These are phyloP conservation scores for Maniola jurtina DNA, from an alignment of 1,140 invertebrate species.

Conservation along the genomic window DNA sequence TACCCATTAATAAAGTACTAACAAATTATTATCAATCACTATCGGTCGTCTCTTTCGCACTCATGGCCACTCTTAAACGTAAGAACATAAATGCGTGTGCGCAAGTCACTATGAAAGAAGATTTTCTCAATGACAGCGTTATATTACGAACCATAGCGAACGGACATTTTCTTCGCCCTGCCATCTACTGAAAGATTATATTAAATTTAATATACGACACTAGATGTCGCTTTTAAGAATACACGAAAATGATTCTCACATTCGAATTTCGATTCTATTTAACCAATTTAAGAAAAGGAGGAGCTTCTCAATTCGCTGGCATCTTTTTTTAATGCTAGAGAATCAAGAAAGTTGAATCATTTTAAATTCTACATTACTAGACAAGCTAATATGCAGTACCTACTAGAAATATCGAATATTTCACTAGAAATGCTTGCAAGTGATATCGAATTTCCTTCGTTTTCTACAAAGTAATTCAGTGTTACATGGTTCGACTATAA, in stretches of 20 bases:
- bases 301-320: no score
- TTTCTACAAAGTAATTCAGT: not conserved
- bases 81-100: not conserved
- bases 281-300: no score
- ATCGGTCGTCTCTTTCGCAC: constrained; percentile 42
- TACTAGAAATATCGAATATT: no score
- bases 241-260: constrained; percentile 14
- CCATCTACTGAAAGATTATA: constrained; percentile 35
- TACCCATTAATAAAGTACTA: constrained; percentile 20
- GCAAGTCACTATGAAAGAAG: not conserved
- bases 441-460: not conserved
- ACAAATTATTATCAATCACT: constrained; percentile 7
- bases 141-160: not conserved
- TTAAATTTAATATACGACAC: constrained; percentile 10
- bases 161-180: not conserved
- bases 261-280: not conserved
- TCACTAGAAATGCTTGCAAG: no score
- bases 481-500: not conserved
- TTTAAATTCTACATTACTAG: no score
- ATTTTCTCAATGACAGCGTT: constrained; percentile 18
- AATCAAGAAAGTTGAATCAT: no score
- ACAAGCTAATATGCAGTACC: no score
- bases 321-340: no score
- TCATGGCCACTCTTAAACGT: not conserved
- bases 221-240: constrained; percentile 40